Base-by-base conservation (phyloP, 2,113 vertebrate genomes). In the Oxygymnocypris stewartii region DNA sequence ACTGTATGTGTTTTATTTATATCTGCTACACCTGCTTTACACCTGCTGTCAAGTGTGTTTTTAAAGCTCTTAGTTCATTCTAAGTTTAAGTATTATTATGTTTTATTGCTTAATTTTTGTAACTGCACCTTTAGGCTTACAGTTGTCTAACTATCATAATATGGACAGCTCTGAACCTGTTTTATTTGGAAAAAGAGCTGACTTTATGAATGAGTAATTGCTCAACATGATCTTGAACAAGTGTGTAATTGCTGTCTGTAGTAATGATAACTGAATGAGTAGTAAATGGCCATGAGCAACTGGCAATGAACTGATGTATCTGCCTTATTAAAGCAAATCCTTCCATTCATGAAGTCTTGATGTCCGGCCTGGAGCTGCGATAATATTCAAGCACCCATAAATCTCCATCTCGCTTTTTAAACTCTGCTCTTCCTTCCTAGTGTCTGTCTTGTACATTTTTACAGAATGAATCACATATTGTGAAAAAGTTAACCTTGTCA, bases 231-330 rank as follows among this genome's bases (percentile, higher is more conserved):
- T 74, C 35, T 59, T 31, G 7, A 51, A 57, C 85, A 79, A 13
- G 82, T 44, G n/a, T 59, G 28, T 86, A 74, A 86, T 73, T 80
- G 61, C n/a, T 80, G 13, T 59, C 77, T 80, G 49, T 80, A 47
- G 76, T 86, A 86, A 71, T 59, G 65, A 59, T 86, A 80, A 80
- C 44, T n/a, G 7, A 59, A 54, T 71, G 49, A 74, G 47, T 54
- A 80, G 85, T 59, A 71, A 44, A 73, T 86, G 47, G 63, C 65
- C 77, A 74, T 44, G 40, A 73, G 85, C 85, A 59, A 80, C 35
- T 73, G 35, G 35, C 44, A 86, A 28, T 10, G 40, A 61, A 16
- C 49, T 16, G 23, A 18, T 44, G 40, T 63, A 10, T n/a, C 71
- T 59, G 69, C 35, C 67, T 4, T 42, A n/a, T 65, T 67, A 79